These are phyloP conservation scores for Microcebus griseorufus DNA, from an alignment of 2,113 vertebrate genomes.

Conservation along the genomic window DNA sequence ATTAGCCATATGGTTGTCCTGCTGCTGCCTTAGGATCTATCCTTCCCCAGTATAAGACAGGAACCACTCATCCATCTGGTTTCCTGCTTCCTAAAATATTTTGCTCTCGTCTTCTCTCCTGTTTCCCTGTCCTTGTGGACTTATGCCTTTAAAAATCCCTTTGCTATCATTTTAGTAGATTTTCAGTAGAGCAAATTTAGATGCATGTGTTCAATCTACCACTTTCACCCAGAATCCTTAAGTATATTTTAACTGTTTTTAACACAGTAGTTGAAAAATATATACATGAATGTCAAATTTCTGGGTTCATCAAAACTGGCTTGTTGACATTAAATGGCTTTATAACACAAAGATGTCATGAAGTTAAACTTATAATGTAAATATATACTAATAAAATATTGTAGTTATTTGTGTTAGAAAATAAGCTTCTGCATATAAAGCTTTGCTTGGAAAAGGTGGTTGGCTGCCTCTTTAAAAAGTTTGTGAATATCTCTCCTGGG, in stretches of 20 bases:
- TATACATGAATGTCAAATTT: background rate
- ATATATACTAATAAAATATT: background rate
- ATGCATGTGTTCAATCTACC: constrained; percentile 2
- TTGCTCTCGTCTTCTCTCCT: background rate
- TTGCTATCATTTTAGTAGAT: constrained; percentile 31
- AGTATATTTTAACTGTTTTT: constrained; percentile 27
- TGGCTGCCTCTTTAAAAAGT: background rate
- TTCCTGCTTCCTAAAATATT: constrained; percentile 20
- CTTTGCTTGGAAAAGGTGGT: background rate
- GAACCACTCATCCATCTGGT: background rate
- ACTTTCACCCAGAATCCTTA: constrained; percentile 49
- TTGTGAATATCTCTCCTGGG: background rate
- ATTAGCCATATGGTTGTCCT: background rate
- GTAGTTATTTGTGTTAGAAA: constrained; percentile 30
- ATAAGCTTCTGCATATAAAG: background rate
- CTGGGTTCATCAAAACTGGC: background rate
- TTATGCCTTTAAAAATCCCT: constrained; percentile 18
- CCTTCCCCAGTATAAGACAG: background rate
- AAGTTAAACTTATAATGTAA: constrained; percentile 1
- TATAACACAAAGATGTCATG: background rate
- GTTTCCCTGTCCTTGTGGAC: constrained; percentile 16
- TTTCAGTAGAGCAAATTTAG: constrained; percentile 24
- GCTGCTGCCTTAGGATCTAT: background rate
- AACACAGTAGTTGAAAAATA: constrained; percentile 29
- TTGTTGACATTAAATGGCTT: background rate